A percentile compares a stretch with the other conserved stretches of the same genome.
Evolutionary conservation across 1,140 invertebrate genomes (phyloP).

Genomic region (Euura lappo): DNA sequence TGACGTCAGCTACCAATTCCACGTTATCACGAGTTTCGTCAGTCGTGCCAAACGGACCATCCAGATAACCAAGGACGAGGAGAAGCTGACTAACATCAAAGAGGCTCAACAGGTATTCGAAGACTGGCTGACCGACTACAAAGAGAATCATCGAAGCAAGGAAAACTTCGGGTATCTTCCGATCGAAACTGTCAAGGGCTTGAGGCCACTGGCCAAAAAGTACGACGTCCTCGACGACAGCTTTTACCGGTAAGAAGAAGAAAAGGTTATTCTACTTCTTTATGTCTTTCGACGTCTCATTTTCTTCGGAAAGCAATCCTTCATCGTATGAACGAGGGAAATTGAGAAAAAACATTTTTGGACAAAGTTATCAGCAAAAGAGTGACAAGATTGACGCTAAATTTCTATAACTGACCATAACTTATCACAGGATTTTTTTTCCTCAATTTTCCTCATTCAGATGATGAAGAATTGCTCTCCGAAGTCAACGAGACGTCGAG

Average conservation of each 20-base stretch:
- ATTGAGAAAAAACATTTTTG: no score
- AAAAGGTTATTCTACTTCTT: neutral
- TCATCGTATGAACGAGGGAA: no score
- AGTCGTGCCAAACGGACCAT: conserved; percentile 51
- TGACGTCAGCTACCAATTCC: conserved; percentile 52
- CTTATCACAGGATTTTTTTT: no score
- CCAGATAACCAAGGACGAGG: conserved; percentile 52
- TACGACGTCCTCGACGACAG: conserved; percentile 41
- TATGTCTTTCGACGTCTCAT: no score
- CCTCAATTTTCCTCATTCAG: no score
- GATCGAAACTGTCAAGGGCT: conserved; percentile 46
- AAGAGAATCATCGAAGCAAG: conserved; percentile 42
- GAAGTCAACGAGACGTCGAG: no score
- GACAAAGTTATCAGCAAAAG: no score
- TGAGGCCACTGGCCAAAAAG: conserved; percentile 42
- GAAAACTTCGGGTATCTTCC: conserved; percentile 51
- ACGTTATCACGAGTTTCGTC: conserved; percentile 49
- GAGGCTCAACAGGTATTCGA: conserved; percentile 51
- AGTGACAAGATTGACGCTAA: no score
- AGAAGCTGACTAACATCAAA: conserved; percentile 45
- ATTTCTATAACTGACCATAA: no score
- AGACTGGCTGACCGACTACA: conserved; percentile 52
- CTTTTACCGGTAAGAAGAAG: conserved; percentile 35
- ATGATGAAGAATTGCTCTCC: no score
- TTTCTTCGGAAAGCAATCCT: no score